Conservation (phyloP, 2,797 vertebrate species). For the Anguilla obscura region DNA sequence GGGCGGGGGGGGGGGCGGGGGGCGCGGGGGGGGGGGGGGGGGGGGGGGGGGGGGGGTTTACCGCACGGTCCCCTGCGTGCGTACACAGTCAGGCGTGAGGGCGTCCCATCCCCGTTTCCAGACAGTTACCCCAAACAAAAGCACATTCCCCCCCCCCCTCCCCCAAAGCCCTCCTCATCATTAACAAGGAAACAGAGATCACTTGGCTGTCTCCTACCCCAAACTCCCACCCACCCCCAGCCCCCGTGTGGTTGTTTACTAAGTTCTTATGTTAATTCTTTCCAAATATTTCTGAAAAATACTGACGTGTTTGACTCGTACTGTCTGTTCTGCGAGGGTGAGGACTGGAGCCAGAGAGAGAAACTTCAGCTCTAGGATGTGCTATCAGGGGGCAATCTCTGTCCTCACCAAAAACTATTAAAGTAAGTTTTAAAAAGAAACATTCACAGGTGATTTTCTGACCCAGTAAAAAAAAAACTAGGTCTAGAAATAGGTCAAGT, state of each 20-base stretch:
- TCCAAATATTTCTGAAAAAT: background rate
- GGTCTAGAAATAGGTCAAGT: constrained; percentile 3
- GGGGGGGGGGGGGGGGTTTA: background rate
- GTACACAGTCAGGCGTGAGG: background rate
- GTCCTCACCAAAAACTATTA: background rate
- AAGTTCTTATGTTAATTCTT: background rate
- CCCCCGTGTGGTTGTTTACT: background rate
- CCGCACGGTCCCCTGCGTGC: background rate
- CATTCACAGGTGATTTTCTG: background rate
- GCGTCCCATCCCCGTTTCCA: background rate
- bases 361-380: background rate
- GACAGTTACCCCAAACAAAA: background rate
- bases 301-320: background rate
- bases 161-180: background rate
- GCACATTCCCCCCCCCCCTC: background rate
- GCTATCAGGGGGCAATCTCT: background rate
- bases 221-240: background rate
- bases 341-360: background rate
- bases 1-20: no score
- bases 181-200: background rate
- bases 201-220: background rate
- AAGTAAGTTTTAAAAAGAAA: background rate
- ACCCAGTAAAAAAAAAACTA: background rate
- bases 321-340: background rate
- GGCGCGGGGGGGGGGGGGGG: no score